Base-by-base conservation (phyloP, 2,113 vertebrate species). In the Onychostruthus taczanowskii region DNA sequence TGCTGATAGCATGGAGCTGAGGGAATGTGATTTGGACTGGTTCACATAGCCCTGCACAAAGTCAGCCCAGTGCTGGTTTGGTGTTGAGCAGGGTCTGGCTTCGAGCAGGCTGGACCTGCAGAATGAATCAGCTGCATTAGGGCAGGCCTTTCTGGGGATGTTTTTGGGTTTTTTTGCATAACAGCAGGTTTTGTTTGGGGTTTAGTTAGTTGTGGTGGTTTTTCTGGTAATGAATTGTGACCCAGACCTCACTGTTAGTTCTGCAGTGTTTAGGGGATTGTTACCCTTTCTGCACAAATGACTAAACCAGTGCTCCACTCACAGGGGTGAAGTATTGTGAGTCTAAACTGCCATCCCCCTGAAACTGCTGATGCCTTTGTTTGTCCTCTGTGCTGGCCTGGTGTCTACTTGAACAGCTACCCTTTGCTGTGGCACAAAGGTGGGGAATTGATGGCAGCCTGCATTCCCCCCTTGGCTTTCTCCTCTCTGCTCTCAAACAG, bases 1-100 rank as follows among this genome's bases (percentile, higher is more conserved):
- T 84, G 33, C 19, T 77, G 49, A 19, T 84, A 3, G 7, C 27
- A 1, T 10, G 41, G 59, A 63, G 43, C 21, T 30, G 2, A 10
- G 3, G 20, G 31, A 6, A 13, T 83, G 33, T 0, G 0, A 18
- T 47, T 23, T 56, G 47, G 41, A 17, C 39, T 9, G 9, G 19
- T 53, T 58, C 16, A 30, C 21, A 35, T 11, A 47, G 11, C 21
- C 52, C n/a, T 56, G n/a, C 52, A 44, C 21, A n/a, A 62, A 44
- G 41, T 28, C 28, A 72, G 8, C 47, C 62, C n/a, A 12, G 28
- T 2, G 8, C 37, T 82, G 37, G 5, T 78, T 28, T n/a, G 43
- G 16, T 82, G 62, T 43, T 85, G 56, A 59, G 62, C 66, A 44
- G 70, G 16, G 16, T 41, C 26, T 73, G 10, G 10, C 7, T 43